Conservation (phyloP, 2,888 invertebrate genomes). For the Julus scanicus region DNA sequence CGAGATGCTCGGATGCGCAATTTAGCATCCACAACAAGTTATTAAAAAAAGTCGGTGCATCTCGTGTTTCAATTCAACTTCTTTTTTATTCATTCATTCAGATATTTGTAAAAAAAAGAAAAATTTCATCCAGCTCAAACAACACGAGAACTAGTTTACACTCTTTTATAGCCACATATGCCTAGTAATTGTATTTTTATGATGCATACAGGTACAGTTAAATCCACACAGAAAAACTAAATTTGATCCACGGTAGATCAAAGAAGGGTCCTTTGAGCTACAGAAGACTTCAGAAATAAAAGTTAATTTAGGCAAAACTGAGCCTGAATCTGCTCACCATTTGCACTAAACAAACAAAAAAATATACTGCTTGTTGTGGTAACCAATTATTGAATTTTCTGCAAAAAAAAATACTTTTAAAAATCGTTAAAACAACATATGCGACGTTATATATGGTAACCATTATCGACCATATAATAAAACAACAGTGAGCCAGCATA, state of each 20-base stretch:
- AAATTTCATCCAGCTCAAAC: neutral
- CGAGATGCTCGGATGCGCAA: too few species aligned
- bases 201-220: conserved; percentile 3
- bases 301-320: neutral
- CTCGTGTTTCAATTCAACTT: neutral
- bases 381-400: too few species aligned
- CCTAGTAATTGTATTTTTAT: conserved; percentile 38
- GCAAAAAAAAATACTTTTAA: too few species aligned
- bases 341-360: neutral
- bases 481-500: too few species aligned
- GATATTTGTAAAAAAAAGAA: neutral
- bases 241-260: neutral
- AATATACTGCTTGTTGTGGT: neutral
- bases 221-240: conserved; percentile 9
- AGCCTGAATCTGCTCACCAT: neutral
- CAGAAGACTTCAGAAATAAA: neutral
- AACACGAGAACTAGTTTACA: neutral
- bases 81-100: neutral
- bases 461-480: too few species aligned
- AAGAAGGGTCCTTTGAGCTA: neutral
- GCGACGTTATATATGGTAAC: too few species aligned
- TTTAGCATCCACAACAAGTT: too few species aligned
- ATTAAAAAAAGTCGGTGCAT: too few species aligned
- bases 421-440: too few species aligned
- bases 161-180: neutral